Evolutionary conservation across 2,888 invertebrate species (phyloP), one percentile per base, ranked within the genome.

Genomic region (Dryobotodes eremita): DNA sequence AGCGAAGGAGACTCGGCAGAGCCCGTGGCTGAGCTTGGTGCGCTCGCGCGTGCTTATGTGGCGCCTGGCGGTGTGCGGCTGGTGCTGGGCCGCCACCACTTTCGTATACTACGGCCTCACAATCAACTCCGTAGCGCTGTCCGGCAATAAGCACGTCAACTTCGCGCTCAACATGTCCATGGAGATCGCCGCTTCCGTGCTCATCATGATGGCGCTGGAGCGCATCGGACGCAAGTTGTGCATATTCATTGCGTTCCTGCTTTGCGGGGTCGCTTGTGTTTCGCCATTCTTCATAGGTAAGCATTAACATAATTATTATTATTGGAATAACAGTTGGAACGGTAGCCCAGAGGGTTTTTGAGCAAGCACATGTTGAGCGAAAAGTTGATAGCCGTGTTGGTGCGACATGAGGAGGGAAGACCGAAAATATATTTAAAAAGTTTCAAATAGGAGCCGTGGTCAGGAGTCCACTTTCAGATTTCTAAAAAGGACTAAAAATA

Each of bases 81-180:
- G 95, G 93, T 98, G 98, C 93, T 98, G 98, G 98, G 97, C 98
- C 17, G 97, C 98, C 3, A 98, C 98, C 86, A 97, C 98, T 0
- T 98, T 98, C 90, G 98, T 98, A 13, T 98, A 98, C 95, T 98
- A 98, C 92, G 98, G 98, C 0, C 95, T 98, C 62, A 98, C 98
- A 36, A 96, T 98, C 87, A 98, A 98, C 95, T 98, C 98, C 0
- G 98, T 98, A 11, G 95, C 98, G 7, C 95, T 98, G 65, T 97
- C 97, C 20, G 98, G 98, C 13, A 97, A 98, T 92, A 98, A 98
- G 92, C 98, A 98, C 93, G 93, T 98, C 46, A 98, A 98, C 95
- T 98, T 98, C 91, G 95, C 96, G 20, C 94, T 96, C 42, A 95
- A 95, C 91, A 96, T 96, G 96, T 90, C 93, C 57, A 95, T 96